phyloP scores from a whole-genome alignment of 2,888 invertebrate species.

The Eremobia ochroleuca region DNA sequence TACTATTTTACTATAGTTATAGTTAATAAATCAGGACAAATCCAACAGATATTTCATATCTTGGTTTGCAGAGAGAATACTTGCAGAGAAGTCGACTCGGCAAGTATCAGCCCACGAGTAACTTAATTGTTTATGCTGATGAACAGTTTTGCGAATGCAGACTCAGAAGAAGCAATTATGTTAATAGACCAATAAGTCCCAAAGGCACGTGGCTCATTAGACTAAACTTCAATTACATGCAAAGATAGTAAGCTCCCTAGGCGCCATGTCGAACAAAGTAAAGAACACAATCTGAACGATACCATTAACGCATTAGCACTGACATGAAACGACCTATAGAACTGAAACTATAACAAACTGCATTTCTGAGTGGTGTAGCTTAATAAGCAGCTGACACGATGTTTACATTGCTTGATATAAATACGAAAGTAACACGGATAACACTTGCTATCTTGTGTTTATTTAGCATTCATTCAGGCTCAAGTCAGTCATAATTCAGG shows the following conservation, averaged over 20 bases:
- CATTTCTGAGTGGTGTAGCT: slow-evolving; percentile 55
- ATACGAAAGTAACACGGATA: slow-evolving; percentile 55
- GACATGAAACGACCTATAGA: slow-evolving; percentile 36
- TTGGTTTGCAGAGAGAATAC: not conserved
- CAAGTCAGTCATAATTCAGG: no score
- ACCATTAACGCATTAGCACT: slow-evolving; percentile 28
- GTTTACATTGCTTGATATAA: slow-evolving; percentile 38
- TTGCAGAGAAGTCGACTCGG: not conserved
- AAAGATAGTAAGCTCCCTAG: slow-evolving; percentile 22
- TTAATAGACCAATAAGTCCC: not conserved
- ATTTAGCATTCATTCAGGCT: slow-evolving; percentile 46
- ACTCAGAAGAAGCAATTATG: not conserved
- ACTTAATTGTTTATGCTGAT: not conserved
- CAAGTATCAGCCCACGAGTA: not conserved
- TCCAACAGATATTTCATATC: no score
- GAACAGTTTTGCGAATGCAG: not conserved
- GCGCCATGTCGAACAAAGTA: slow-evolving; percentile 49
- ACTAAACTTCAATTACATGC: slow-evolving; percentile 13
- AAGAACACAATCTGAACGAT: slow-evolving; percentile 23
- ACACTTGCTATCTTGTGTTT: slow-evolving; percentile 39
- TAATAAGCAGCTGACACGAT: slow-evolving; percentile 37
- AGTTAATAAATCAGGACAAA: no score
- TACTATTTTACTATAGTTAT: no score
- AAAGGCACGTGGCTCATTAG: slow-evolving; percentile 15
- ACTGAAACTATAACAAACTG: slow-evolving; percentile 29